A percentile compares a stretch with the other conserved stretches of the same genome.
Conservation (phyloP, 2,113 vertebrate genomes). For the Apteryx mantelli region DNA sequence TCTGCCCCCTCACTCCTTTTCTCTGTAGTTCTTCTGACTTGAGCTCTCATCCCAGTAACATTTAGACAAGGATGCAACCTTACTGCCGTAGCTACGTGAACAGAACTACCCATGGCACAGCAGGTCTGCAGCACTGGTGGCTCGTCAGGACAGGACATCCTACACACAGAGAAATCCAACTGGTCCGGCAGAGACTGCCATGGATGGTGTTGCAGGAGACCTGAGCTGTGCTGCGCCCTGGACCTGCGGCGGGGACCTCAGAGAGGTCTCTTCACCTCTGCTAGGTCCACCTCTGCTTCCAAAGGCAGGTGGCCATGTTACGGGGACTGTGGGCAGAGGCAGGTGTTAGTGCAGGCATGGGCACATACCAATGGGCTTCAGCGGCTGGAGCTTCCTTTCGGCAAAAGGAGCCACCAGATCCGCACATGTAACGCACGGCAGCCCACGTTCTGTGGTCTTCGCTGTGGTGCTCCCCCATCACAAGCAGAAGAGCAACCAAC, state of each 20-base stretch:
- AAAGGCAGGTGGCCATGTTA: background rate
- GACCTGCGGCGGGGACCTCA: background rate
- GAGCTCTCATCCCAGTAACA: background rate
- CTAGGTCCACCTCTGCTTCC: background rate
- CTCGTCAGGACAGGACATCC: background rate
- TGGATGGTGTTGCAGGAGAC: background rate
- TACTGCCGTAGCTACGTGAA: background rate
- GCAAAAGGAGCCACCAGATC: background rate
- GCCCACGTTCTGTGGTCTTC: fast-evolving
- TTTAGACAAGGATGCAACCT: background rate
- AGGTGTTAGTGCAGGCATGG: background rate
- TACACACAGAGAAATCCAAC: background rate
- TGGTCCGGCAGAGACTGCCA: background rate
- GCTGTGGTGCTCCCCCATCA: fast-evolving
- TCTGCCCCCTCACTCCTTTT: background rate
- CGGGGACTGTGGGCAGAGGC: background rate
- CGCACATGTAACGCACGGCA: background rate
- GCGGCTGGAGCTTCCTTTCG: background rate
- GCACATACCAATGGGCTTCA: background rate
- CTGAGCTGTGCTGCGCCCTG: background rate
- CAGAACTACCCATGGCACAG: background rate
- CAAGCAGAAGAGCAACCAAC: background rate
- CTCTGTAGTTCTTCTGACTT: background rate
- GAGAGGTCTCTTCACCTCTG: background rate
- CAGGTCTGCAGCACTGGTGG: background rate